Evolutionary conservation across 2,888 invertebrate species (phyloP).

Genomic region (Cancer borealis): DNA sequence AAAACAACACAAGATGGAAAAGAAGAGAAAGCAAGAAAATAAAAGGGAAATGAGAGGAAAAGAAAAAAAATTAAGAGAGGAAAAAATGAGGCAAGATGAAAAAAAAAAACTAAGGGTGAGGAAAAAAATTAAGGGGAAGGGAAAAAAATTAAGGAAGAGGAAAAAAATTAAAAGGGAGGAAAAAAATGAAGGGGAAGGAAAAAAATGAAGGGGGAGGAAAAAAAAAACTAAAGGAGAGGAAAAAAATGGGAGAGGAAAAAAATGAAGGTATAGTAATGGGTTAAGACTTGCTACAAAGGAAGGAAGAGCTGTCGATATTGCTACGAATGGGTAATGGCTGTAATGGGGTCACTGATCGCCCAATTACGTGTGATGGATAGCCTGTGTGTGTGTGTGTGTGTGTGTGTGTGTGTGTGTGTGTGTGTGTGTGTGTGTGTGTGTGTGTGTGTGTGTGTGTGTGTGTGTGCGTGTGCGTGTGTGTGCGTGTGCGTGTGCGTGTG

Average conservation of each 20-base stretch:
- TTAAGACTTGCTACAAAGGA: not conserved
- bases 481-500: too few relatives aligned
- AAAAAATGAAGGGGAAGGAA: not conserved
- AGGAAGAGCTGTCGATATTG: not conserved
- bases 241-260: not conserved
- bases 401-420: conserved; percentile 47
- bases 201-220: not conserved
- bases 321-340: conserved; percentile 24
- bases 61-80: not conserved
- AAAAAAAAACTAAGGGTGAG: not conserved
- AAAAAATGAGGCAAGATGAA: not conserved
- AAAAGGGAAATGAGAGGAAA: not conserved
- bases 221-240: not conserved
- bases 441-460: conserved; percentile 48
- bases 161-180: not conserved
- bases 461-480: not conserved
- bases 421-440: conserved; percentile 50
- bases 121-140: not conserved
- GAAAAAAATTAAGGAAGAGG: not conserved
- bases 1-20: not conserved
- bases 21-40: not conserved
- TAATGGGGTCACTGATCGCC: not conserved
- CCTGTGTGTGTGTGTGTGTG: conserved; percentile 37
- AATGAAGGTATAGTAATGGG: not conserved
- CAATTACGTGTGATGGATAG: not conserved